These are phyloP conservation scores for Augochlorella aurata DNA, from an alignment of 2,888 invertebrate species.

Conservation along the genomic window DNA sequence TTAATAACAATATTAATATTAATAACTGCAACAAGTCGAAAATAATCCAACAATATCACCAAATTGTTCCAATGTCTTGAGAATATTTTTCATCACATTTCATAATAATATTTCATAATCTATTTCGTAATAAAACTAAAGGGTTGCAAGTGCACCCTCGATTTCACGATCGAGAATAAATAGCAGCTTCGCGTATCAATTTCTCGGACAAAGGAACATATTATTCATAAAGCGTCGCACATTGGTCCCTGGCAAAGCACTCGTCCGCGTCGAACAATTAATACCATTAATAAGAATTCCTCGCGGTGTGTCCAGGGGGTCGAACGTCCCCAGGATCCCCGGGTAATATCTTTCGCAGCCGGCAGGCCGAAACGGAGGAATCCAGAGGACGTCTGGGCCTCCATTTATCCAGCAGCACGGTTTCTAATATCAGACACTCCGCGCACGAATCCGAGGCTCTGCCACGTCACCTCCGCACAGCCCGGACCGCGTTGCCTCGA, in stretches of 20 bases:
- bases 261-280: background rate
- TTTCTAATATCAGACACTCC: slow-evolving; percentile 39
- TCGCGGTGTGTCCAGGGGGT: background rate
- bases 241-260: too few relatives aligned
- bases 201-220: background rate
- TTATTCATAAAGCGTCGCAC: background rate
- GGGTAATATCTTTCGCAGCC: background rate
- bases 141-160: too few relatives aligned
- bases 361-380: slow-evolving; percentile 4
- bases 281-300: slow-evolving; percentile 4
- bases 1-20: too few relatives aligned
- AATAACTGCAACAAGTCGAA: too few relatives aligned
- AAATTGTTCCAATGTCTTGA: too few relatives aligned
- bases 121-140: too few relatives aligned
- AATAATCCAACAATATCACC: too few relatives aligned
- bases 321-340: background rate
- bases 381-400: slow-evolving; percentile 3
- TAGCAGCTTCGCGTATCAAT: too few relatives aligned
- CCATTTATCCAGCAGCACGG: slow-evolving; percentile 23
- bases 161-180: too few relatives aligned
- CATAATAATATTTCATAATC: too few relatives aligned
- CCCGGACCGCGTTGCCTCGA: slow-evolving; percentile 24
- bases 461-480: slow-evolving; percentile 7
- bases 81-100: too few relatives aligned
- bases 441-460: slow-evolving; percentile 10